phyloP scores from a whole-genome alignment of 2,888 invertebrate genomes.

The Cordilura impudica region DNA sequence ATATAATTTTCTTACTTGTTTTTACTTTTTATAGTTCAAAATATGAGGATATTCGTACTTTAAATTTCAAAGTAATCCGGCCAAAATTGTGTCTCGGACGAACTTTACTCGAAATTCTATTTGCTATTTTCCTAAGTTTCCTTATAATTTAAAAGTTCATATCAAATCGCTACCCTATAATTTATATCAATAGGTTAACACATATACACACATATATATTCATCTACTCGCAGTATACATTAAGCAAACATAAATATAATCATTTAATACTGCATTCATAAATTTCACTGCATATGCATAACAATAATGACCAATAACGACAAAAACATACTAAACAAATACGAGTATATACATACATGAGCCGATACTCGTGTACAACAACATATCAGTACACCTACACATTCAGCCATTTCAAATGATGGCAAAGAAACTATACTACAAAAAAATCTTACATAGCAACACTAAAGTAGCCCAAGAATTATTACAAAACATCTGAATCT shows the following conservation, averaged over 20 bases:
- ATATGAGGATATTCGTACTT: no score
- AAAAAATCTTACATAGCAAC: background rate
- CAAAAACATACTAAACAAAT: constrained; percentile 32
- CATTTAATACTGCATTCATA: constrained; percentile 50
- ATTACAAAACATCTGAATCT: no score
- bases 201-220: background rate
- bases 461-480: no score
- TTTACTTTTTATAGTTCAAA: no score
- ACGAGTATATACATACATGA: background rate
- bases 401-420: background rate
- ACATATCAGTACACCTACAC: background rate
- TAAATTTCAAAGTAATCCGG: no score
- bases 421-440: background rate
- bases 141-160: no score
- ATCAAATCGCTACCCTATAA: no score
- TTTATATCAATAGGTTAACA: background rate
- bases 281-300: constrained; percentile 61
- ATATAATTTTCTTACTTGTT: no score
- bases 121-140: background rate
- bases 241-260: constrained; percentile 2
- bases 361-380: background rate
- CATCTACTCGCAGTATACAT: background rate
- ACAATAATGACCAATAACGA: constrained; percentile 64
- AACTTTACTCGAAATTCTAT: no score
- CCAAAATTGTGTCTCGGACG: no score